Conservation (phyloP, 2,888 invertebrate species). For the Drosophila tanythrix region DNA sequence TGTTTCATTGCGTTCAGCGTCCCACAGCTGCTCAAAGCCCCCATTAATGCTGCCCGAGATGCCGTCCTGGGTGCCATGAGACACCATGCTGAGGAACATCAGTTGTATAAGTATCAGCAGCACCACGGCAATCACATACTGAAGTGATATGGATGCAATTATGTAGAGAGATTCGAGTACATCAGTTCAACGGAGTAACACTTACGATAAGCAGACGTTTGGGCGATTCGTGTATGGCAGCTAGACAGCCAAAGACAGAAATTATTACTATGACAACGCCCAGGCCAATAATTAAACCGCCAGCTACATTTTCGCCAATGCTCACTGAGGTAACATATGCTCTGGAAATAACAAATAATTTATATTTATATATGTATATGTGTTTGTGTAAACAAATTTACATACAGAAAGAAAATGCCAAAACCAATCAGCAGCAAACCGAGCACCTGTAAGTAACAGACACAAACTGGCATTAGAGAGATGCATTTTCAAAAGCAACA, state of each 20-base stretch:
- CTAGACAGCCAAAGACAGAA: conserved; percentile 78
- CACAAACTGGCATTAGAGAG: conserved; percentile 11
- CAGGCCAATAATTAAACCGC: conserved; percentile 77
- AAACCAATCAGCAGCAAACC: conserved; percentile 76
- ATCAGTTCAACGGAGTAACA: background rate
- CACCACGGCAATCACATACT: conserved; percentile 71
- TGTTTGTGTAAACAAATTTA: background rate
- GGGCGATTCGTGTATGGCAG: conserved; percentile 78
- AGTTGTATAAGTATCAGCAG: conserved; percentile 74
- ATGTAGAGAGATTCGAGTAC: background rate
- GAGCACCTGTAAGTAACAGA: conserved; percentile 65
- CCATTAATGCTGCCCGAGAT: conserved; percentile 78
- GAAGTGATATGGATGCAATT: background rate
- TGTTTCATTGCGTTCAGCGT: conserved; percentile 65
- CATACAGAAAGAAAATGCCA: conserved; percentile 80
- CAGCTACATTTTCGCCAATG: conserved; percentile 81
- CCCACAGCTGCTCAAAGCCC: conserved; percentile 79
- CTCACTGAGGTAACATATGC: conserved; percentile 63
- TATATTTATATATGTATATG: background rate
- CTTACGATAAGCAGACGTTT: conserved; percentile 70
- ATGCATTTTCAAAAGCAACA: background rate
- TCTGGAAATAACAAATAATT: conserved; percentile 9
- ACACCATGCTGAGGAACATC: conserved; percentile 81
- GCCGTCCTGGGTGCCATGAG: conserved; percentile 80
- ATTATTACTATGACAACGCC: conserved; percentile 73